These are phyloP conservation scores for Bradypodion ventrale DNA, from an alignment of 2,797 vertebrate species.

Conservation along the genomic window DNA sequence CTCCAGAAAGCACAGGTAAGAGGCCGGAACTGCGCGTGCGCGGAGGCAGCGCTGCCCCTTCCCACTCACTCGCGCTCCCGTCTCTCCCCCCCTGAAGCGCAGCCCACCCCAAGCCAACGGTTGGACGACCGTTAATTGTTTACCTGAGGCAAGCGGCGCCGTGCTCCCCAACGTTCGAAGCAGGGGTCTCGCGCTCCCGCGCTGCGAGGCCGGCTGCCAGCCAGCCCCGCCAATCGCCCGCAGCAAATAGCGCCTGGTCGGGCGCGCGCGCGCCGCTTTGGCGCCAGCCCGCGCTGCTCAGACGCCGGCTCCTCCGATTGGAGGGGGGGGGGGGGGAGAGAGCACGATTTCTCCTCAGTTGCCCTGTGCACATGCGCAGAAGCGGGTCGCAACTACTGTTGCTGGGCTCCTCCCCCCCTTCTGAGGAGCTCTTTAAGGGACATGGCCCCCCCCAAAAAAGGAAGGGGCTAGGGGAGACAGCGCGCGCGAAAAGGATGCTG, in stretches of 20 bases:
- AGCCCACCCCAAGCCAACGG: background rate
- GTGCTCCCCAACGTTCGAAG: background rate
- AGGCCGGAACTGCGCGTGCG: constrained; percentile 6
- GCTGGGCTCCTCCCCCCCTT: background rate
- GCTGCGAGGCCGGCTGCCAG: too few relatives aligned
- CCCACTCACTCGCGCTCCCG: background rate
- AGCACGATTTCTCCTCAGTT: background rate
- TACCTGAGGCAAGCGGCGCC: constrained; percentile 18
- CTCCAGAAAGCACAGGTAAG: background rate
- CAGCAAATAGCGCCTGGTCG: too few relatives aligned
- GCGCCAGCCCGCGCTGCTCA: background rate
- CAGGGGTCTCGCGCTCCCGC: background rate
- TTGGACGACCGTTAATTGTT: background rate
- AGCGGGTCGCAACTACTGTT: background rate
- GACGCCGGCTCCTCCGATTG: background rate
- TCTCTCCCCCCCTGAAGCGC: background rate
- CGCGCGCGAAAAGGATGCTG: background rate
- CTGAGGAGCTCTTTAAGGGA: background rate
- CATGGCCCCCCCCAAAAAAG: too few relatives aligned
- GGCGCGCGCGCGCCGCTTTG: background rate
- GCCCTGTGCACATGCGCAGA: background rate
- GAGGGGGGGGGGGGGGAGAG: background rate
- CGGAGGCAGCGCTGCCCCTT: background rate
- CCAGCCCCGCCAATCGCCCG: too few relatives aligned
- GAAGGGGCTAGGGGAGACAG: fast-evolving